Evolutionary conservation across 2,113 vertebrate species (phyloP), one percentile per base, ranked within the genome.

Genomic region (Indri indri): DNA sequence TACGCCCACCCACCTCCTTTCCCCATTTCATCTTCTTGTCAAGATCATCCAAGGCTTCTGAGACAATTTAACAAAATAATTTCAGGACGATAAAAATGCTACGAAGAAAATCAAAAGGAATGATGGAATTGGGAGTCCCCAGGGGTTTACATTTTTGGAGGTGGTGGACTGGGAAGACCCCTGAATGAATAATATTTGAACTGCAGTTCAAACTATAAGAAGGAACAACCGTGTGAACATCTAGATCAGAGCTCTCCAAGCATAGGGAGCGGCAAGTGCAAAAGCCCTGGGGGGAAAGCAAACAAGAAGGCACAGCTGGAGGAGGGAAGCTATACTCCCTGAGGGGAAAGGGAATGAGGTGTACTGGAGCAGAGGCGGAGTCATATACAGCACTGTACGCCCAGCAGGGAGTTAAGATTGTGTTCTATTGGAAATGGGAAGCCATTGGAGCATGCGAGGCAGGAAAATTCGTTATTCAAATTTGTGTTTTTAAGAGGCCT

Each of bases 1-100:
- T 8, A 18, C 11, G 0, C 2, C 20, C 13, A 5, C 32, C 17
- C 0, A 17, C 6, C 2, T 54, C 42, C 17, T 8, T 16, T 8
- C 34, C 5, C 3, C 8, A 30, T 57, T 83, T 16, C 25, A 71
- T 27, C 45, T 88, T 79, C 88, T 52, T 52, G 27, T 47, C 65
- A 73, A 12, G 7, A 27, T 32, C 87, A 45, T 40, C 25, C 32
- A 84, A 65, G 70, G 10, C 7, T 25, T 59, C 85, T 27, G 80
- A 25, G 30, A 81, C 1, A 34, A 79, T n/a, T 57, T 45, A 71
- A 52, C 12, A 47, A 57, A 61, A 61, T 17, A 16, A 54, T 52
- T 61, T 80, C 17, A 42, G 8, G 40, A 59, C 80, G 12, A 10
- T 18, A 23, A 16, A 27, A 74, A 23, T 2, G 18, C 42, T 50